phyloP scores from a whole-genome alignment of 2,797 vertebrate species.

The Brachymystax lenok region DNA sequence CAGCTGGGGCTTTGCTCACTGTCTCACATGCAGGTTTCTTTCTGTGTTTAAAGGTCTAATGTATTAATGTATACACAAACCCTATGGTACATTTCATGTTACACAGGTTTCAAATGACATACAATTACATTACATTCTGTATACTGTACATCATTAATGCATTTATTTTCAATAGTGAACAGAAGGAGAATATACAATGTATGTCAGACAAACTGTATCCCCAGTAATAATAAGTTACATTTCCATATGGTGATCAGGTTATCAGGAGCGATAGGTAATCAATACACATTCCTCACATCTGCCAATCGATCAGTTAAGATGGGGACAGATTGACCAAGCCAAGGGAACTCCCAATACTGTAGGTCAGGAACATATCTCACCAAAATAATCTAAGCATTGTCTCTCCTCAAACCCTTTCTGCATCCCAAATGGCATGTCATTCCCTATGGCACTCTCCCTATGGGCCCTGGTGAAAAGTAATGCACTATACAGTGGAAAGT shows the following conservation, averaged over 20 bases:
- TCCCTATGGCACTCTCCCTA: neutral
- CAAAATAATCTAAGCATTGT: neutral
- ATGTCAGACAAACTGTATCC: neutral
- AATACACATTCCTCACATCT: neutral
- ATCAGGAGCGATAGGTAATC: slow-evolving; percentile 18
- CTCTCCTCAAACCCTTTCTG: no score
- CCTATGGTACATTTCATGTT: neutral
- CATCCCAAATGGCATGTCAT: no score
- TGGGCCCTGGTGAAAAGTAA: neutral
- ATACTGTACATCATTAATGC: slow-evolving; percentile 1
- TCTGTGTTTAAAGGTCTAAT: slow-evolving; percentile 15
- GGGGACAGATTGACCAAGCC: neutral
- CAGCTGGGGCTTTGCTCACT: slow-evolving; percentile 3
- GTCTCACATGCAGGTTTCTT: neutral
- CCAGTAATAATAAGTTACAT: neutral
- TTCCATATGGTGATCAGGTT: neutral
- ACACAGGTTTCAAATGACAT: neutral
- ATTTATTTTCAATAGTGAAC: slow-evolving; percentile 13
- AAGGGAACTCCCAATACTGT: neutral
- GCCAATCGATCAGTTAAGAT: neutral
- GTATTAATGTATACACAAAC: neutral
- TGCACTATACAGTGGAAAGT: neutral
- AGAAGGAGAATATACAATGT: neutral
- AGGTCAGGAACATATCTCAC: neutral
- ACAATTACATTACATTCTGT: neutral